Evolutionary conservation across 2,888 invertebrate species (phyloP), one percentile per base, ranked within the genome.

Genomic region (Seira sanloemensis): DNA sequence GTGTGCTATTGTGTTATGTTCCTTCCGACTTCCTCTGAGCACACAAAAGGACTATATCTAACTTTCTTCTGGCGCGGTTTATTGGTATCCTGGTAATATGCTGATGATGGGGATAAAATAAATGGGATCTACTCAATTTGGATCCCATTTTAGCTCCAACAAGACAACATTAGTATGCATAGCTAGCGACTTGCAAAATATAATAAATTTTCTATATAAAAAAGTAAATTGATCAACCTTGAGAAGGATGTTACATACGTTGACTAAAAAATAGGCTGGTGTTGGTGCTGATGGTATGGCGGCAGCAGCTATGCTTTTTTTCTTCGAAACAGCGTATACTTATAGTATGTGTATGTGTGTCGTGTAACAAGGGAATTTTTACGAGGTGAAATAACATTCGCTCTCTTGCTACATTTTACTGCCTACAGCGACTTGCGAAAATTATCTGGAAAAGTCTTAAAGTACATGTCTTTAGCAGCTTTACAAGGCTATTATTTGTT

Each of bases 81-180:
- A 84, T 84, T 84, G 84, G 78, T 68, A 73, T 75, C 77, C 78
- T 83, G 83, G 78, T 83, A 78, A 83, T 83, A 83, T 83, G 83
- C 50, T 83, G 78, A 83, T 78, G 83, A 83, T 78, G 65, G 72
- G 83, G 68, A 78, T 78, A 78, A 83, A 83, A 83, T 83, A 83
- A 83, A 83, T 83, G 78, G 73, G 83, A 83, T 83, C 73, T 68
- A 68, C 78, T 84, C 78, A 74, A 78, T 84, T 58, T 78, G 69
- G 78, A 78, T 58, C 50, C 77, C 67, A 73, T 78, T 75, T 83
- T 73, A 74, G 68, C 71, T 65, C 65, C n/a, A 23, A 2, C 50
- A 74, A n/a, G 5, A 37, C 37, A 5, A 37, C 67, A 78, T 84
- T 84, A 84, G 84, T 78, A 84, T 84, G 84, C 78, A 74, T 74